A percentile compares a stretch with the other conserved stretches of the same genome.
Conservation (phyloP, 2,888 invertebrate genomes). For the Pogonocherus hispidulus region DNA sequence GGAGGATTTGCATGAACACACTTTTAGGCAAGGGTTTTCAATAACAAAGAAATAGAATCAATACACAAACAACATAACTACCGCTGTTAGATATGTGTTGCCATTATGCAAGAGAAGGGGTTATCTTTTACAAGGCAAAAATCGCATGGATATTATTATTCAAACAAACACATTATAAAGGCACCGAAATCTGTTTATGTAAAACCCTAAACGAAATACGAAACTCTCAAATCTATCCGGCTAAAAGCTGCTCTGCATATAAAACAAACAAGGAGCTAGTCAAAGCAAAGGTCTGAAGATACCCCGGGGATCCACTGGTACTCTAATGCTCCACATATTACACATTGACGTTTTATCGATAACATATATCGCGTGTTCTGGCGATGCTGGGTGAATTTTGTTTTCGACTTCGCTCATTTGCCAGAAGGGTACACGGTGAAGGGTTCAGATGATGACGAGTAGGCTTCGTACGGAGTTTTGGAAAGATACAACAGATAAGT, state of each 20-base stretch:
- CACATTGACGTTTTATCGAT: conserved; percentile 30
- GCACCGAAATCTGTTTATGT: conserved; percentile 14
- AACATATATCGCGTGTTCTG: conserved; percentile 17
- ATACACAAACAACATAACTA: too few relatives aligned
- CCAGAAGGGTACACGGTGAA: not conserved
- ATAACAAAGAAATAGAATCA: too few relatives aligned
- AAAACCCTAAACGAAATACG: conserved; percentile 39
- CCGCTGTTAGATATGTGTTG: too few relatives aligned
- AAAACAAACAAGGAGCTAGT: conserved; percentile 40
- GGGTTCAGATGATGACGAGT: not conserved
- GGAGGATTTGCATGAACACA: too few relatives aligned
- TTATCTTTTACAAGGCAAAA: not conserved
- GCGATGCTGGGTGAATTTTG: conserved; percentile 11
- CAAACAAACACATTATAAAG: not conserved
- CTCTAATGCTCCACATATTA: conserved; percentile 30
- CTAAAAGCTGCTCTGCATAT: conserved; percentile 44
- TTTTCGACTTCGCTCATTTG: conserved; percentile 2
- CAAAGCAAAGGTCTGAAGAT: conserved; percentile 36
- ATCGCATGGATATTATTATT: not conserved
- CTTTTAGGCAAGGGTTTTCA: too few relatives aligned
- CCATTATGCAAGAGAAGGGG: too few relatives aligned
- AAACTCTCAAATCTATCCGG: conserved; percentile 40
- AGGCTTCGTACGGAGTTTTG: too few relatives aligned
- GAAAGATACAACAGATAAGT: too few relatives aligned
- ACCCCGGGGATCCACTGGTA: conserved; percentile 11